Evolutionary conservation across 1,140 invertebrate genomes (phyloP), one percentile per base, ranked within the genome.

Genomic region (Aphidius ervi): DNA sequence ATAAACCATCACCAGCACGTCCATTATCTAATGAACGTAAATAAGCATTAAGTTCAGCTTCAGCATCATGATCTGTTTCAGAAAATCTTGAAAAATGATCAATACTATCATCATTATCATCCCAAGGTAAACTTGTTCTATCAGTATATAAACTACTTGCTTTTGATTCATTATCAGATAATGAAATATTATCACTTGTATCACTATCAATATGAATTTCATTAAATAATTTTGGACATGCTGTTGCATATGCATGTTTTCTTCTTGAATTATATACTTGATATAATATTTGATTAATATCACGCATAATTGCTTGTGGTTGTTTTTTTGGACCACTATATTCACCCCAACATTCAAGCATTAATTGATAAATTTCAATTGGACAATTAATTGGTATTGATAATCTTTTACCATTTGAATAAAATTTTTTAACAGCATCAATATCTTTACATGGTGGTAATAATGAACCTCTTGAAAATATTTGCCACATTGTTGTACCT

Each of bases 401-500:
- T 70, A 98, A 81, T 64, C 88, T 81, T 74, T 88, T 88, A 9
- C 91, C 92, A 70, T 81, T 84, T 55, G 80, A 69, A 76, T 90
- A 91, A 66, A 81, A 84, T 84, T 74, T 74, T 69, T 76, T 80
- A 7, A 77, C 65, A 31, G 62, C 57, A 20, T 78, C 67, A 20
- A 71, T 63, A 50, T 74, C 70, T 39, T 60, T 62, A 57, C 72
- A 54, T 9, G 58, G 57, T 4, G 71, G 70, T 55, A 74, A 61
- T n/a, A 81, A 71, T 61, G 82, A 75, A 41, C 91, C 92, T 69
- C 84, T 87, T 0, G 89, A 88, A 81, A 95, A 96, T 63, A 96
- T 90, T 78, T 95, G 89, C 90, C 92, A 95, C 8, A 94, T 69
- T 9, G 92, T 94, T 16, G 93, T 95, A 3, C 89, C 91, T 68